Evolutionary conservation across 2,113 vertebrate species (phyloP).

Genomic region (Zapus hudsonius): DNA sequence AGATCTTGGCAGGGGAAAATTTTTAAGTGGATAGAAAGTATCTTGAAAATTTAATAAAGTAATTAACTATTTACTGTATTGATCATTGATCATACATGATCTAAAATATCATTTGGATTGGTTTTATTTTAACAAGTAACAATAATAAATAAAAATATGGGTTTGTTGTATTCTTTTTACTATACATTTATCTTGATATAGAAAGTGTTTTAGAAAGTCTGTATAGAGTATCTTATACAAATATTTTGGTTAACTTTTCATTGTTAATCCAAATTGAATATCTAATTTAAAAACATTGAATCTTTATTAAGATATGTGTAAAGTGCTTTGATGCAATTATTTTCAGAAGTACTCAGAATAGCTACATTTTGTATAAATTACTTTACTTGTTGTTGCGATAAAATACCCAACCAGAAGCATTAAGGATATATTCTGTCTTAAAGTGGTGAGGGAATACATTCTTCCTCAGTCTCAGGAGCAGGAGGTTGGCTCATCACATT

Average conservation of each 20-base stretch:
- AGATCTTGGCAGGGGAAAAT: background rate
- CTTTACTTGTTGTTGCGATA: too few relatives aligned
- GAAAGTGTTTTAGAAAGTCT: constrained; percentile 8
- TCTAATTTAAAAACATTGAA: constrained; percentile 60
- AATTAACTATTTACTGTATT: background rate
- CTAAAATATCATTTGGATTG: constrained; percentile 4
- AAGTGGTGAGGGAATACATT: too few relatives aligned
- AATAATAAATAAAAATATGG: background rate
- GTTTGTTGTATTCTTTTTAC: background rate
- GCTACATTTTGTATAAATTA: constrained; percentile 20
- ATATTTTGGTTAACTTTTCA: constrained; percentile 32
- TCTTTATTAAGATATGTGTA: constrained; percentile 60
- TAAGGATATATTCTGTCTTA: too few relatives aligned
- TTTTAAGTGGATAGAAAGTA: background rate
- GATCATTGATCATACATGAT: background rate
- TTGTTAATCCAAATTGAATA: constrained; percentile 56
- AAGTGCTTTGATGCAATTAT: constrained; percentile 62
- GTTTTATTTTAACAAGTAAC: constrained; percentile 45
- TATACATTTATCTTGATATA: constrained; percentile 35
- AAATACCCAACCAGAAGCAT: too few relatives aligned
- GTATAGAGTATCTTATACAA: constrained; percentile 1
- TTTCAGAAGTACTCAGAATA: constrained; percentile 56
- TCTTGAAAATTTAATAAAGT: background rate
- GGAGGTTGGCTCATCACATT: too few relatives aligned
- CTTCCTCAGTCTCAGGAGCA: too few relatives aligned